Conservation (phyloP, 2,797 vertebrate species). For the Mormyrus hasselquistii region DNA sequence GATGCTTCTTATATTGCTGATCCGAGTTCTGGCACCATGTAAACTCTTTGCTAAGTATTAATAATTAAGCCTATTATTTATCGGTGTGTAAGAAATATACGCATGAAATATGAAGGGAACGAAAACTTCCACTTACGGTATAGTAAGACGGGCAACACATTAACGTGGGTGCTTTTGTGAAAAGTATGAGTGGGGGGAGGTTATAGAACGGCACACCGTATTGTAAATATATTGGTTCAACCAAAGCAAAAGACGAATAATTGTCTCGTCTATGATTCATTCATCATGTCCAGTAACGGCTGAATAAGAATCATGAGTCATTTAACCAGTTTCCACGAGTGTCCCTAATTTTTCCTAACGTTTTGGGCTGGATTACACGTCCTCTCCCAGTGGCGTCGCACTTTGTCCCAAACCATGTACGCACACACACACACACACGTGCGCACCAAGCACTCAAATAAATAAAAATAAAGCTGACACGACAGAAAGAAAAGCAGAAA, state of each 20-base stretch:
- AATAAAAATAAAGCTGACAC: neutral
- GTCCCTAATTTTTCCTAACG: neutral
- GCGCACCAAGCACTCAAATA: neutral
- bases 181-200: neutral
- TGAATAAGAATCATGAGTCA: too few species aligned
- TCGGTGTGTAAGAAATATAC: neutral
- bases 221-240: neutral
- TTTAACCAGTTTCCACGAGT: neutral
- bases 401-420: neutral
- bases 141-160: neutral
- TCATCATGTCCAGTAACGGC: neutral
- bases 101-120: neutral
- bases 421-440: neutral
- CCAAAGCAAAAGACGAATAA: neutral
- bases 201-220: neutral
- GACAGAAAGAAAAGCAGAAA: neutral
- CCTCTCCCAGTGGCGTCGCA: neutral
- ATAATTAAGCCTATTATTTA: neutral
- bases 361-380: neutral
- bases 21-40: neutral
- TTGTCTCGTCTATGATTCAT: constrained; percentile 6
- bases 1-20: neutral
- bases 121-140: neutral
- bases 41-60: neutral
- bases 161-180: neutral